Percentiles rank a stretch among this genome's conserved stretches.
These are phyloP conservation scores for Gnathonemus longibarbis DNA, from an alignment of 2,113 vertebrate genomes.

Conservation along the genomic window DNA sequence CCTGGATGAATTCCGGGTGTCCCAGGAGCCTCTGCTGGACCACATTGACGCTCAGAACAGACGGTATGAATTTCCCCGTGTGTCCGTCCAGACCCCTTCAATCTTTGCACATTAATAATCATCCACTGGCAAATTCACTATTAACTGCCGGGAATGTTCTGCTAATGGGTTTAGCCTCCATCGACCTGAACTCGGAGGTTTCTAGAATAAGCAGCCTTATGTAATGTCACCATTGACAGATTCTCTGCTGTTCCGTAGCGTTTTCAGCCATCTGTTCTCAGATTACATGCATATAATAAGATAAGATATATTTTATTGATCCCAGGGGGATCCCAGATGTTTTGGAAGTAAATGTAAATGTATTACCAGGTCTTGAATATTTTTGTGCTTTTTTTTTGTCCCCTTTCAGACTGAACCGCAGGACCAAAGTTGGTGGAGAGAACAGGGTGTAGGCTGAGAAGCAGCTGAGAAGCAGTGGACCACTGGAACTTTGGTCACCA, in stretches of 20 bases:
- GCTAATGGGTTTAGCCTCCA: background rate
- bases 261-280: background rate
- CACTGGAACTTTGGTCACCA: slow-evolving; percentile 71
- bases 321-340: background rate
- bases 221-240: background rate
- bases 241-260: background rate
- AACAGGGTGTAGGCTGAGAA: slow-evolving; percentile 73
- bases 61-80: slow-evolving; percentile 55
- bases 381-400: slow-evolving; percentile 22
- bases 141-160: background rate
- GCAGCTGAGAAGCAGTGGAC: slow-evolving; percentile 37
- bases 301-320: background rate
- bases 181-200: background rate
- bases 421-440: slow-evolving; percentile 86
- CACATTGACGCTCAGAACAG: slow-evolving; percentile 79
- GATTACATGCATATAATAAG: background rate
- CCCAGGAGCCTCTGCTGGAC: slow-evolving; percentile 82
- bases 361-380: background rate
- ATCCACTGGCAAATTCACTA: background rate
- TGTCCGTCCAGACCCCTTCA: background rate
- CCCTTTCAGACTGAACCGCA: slow-evolving; percentile 68
- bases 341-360: background rate
- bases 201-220: background rate
- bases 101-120: background rate
- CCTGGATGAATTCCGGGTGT: slow-evolving; percentile 80